Percentiles rank a stretch among this genome's conserved stretches.
Evolutionary conservation across 2,113 vertebrate species (phyloP).

Genomic region (Pandion haliaetus): DNA sequence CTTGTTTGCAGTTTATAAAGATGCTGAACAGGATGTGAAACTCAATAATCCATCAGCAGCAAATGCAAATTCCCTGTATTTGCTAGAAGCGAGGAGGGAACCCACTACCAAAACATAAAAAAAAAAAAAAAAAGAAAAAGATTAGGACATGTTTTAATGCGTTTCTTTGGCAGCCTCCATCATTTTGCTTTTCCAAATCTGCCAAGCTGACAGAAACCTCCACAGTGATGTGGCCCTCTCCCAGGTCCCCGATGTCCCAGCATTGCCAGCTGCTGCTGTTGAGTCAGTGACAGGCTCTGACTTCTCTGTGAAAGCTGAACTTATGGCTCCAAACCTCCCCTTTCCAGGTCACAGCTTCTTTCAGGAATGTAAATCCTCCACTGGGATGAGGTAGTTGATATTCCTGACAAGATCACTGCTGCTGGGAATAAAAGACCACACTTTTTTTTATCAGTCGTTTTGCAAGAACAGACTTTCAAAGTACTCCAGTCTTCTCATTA

Average conservation of each 20-base stretch:
- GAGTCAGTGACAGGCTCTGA: background rate
- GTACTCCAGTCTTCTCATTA: background rate
- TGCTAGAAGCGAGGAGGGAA: background rate
- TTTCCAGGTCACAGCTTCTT: conserved; percentile 26
- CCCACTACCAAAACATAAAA: background rate
- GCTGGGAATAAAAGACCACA: background rate
- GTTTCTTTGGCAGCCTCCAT: background rate
- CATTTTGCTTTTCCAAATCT: background rate
- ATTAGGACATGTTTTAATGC: background rate
- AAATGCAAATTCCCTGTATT: background rate
- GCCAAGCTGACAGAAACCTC: background rate
- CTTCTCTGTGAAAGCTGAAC: background rate
- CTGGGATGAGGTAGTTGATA: background rate
- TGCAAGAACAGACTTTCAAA: background rate
- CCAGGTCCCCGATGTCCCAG: background rate
- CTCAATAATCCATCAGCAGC: background rate
- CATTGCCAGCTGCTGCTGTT: background rate
- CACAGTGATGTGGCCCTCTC: background rate
- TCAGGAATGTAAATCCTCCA: background rate
- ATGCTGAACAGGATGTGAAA: background rate
- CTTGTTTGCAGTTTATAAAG: conserved; percentile 46
- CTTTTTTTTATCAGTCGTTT: background rate
- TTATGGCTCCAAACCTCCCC: background rate
- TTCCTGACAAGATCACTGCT: conserved; percentile 33
- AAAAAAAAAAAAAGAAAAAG: background rate